Conservation (phyloP, 2,888 invertebrate species). For the Caenorhabditis becei region DNA sequence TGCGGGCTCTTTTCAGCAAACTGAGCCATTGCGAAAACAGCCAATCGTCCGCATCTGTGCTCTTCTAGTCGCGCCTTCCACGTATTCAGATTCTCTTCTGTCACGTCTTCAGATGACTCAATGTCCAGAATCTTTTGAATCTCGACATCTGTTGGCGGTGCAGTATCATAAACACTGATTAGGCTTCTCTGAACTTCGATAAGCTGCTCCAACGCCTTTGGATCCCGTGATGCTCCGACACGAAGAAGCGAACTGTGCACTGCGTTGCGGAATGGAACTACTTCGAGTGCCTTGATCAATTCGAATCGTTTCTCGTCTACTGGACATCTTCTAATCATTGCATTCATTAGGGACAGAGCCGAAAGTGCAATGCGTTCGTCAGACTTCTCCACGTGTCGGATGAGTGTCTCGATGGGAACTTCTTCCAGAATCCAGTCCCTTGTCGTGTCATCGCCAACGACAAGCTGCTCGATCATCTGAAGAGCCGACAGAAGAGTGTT, state of each 20-base stretch:
- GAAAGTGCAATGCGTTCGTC: conserved; percentile 92
- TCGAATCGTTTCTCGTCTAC: conserved; percentile 36
- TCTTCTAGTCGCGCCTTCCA: conserved; percentile 25
- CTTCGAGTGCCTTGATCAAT: conserved; percentile 62
- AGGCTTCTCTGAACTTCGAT: conserved; percentile 63
- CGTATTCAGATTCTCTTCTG: conserved; percentile 13
- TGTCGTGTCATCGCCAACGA: conserved; percentile 47
- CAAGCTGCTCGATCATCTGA: conserved; percentile 65
- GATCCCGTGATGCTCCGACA: conserved; percentile 62
- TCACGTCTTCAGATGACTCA: conserved; percentile 27
- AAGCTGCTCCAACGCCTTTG: conserved; percentile 67
- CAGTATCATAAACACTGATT: conserved; percentile 43
- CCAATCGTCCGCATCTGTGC: conserved; percentile 46
- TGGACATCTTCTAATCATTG: conserved; percentile 47
- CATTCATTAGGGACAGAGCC: conserved; percentile 92
- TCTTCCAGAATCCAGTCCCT: conserved; percentile 84
- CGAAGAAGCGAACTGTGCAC: conserved; percentile 68
- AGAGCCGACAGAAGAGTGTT: conserved; percentile 62
- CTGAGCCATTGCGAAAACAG: conserved; percentile 20
- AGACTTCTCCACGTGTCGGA: conserved; percentile 84
- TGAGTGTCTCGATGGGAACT: conserved; percentile 91
- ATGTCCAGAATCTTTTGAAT: conserved; percentile 47
- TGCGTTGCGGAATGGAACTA: conserved; percentile 72
- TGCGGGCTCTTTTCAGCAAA: conserved; percentile 50
- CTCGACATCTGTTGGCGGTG: conserved; percentile 41